phyloP scores from a whole-genome alignment of 2,797 vertebrate species.

The Sarcoramphus papa region DNA sequence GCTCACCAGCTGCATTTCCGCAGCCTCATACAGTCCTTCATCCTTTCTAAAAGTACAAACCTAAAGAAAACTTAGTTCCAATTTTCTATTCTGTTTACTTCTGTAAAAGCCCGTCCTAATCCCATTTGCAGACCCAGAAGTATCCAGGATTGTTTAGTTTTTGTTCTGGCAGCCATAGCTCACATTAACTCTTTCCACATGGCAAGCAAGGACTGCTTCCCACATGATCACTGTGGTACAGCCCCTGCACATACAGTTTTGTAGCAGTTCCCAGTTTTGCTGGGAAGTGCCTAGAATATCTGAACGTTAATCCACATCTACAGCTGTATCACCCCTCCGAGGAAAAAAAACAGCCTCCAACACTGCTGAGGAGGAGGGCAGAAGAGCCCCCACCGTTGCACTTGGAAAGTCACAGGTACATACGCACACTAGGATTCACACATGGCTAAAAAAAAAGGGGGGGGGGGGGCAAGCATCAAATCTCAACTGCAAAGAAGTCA shows the following conservation, averaged over 20 bases:
- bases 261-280: not conserved
- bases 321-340: constrained; percentile 33
- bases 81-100: constrained; percentile 32
- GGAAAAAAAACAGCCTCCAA: not conserved
- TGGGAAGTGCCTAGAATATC: constrained; percentile 18
- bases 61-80: not conserved
- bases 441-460: not conserved
- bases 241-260: not conserved
- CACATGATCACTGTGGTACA: not conserved
- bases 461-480: not conserved
- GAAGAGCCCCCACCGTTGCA: not conserved
- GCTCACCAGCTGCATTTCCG: not conserved
- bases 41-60: not conserved
- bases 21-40: not conserved
- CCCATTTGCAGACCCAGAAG: constrained; percentile 12
- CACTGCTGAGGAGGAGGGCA: not conserved
- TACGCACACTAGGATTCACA: not conserved
- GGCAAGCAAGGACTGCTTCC: not conserved
- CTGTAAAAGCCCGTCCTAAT: constrained; percentile 12
- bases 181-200: constrained; percentile 36
- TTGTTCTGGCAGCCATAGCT: constrained; percentile 25
- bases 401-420: not conserved
- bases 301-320: not conserved
- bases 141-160: constrained; percentile 11
- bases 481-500: not conserved